These are phyloP conservation scores for Sigmodon hispidus DNA, from an alignment of 2,113 vertebrate genomes.

Conservation along the genomic window DNA sequence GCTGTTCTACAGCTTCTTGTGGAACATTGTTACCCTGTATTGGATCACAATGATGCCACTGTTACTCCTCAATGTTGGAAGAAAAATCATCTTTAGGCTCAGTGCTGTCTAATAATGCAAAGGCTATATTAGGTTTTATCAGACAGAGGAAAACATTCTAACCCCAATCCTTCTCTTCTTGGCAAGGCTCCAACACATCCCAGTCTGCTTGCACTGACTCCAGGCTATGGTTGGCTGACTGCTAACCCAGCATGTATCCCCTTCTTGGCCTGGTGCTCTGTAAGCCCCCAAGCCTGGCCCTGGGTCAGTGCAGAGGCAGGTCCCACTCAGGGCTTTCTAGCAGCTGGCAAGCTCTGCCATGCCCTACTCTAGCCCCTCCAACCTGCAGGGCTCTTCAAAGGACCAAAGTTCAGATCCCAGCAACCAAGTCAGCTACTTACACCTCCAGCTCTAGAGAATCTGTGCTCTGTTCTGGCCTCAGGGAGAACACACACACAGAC, in stretches of 20 bases:
- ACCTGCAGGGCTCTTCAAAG: background rate
- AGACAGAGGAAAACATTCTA: background rate
- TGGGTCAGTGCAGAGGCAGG: background rate
- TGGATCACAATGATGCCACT: background rate
- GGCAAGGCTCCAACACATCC: background rate
- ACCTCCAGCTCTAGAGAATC: background rate
- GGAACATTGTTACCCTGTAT: background rate
- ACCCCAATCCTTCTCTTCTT: background rate
- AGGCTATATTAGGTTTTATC: background rate
- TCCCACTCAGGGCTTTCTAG: background rate
- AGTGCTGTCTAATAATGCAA: background rate
- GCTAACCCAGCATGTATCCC: background rate
- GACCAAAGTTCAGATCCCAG: background rate
- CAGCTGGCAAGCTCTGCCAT: background rate
- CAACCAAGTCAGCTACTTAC: background rate
- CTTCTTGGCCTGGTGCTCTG: background rate
- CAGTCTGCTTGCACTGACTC: background rate
- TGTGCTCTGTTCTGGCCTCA: background rate
- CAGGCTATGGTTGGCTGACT: background rate
- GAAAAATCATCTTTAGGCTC: background rate
- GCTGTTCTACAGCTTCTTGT: background rate
- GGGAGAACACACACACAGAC: background rate
- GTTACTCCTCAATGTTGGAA: background rate
- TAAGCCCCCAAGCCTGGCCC: background rate
- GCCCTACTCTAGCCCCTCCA: fast-evolving